Evolutionary conservation across 2,797 vertebrate species (phyloP), one percentile per base, ranked within the genome.

Genomic region (Limosa lapponica): DNA sequence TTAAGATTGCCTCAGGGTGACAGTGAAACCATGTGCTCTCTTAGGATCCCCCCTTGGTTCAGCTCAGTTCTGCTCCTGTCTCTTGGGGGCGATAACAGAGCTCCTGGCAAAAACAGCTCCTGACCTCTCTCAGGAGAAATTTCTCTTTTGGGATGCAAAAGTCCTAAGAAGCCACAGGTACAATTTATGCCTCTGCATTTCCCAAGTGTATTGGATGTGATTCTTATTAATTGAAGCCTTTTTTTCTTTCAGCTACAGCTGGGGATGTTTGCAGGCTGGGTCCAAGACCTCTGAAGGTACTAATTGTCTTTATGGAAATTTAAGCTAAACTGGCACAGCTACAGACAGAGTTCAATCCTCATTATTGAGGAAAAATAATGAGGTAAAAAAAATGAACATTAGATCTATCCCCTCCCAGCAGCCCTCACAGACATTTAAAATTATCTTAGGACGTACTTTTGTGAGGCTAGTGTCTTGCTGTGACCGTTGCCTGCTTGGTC

Each of bases 11-110:
- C 28, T 70, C 52, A n/a, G 34, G 15, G 13, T 67, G 23, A 22
- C 43, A 70, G 11, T 48, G 34, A 82, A 54, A 67, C n/a, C 14
- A 14, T 34, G 34, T 3, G 6, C 12, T 54, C 30, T 13, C 16
- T 58, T 54, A 44, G 34, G 44, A 82, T 41, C 5, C 14, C 18
- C 2, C 5, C 49, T 61, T 44, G 17, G 16, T 55, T 52, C 57
- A 74, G 12, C 25, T 78, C n/a, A 71, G 37, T 11, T 8, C 51
- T 73, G 19, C 12, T 69, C 10, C 34, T 49, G 12, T 44, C 25
- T 61, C 12, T n/a, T 1, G 0, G 12, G 13, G 13, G 11, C 7
- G 27, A n/a, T 32, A 66, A 74, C 1, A 7, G 41, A 65, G 14
- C 16, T 69, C 30, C 8, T 34, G 11, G 36, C 22, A 34, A 81